Percentiles rank a stretch among this genome's conserved stretches.
These are phyloP conservation scores for Brachyalestes nurse DNA, from an alignment of 2,797 vertebrate species.

Conservation along the genomic window DNA sequence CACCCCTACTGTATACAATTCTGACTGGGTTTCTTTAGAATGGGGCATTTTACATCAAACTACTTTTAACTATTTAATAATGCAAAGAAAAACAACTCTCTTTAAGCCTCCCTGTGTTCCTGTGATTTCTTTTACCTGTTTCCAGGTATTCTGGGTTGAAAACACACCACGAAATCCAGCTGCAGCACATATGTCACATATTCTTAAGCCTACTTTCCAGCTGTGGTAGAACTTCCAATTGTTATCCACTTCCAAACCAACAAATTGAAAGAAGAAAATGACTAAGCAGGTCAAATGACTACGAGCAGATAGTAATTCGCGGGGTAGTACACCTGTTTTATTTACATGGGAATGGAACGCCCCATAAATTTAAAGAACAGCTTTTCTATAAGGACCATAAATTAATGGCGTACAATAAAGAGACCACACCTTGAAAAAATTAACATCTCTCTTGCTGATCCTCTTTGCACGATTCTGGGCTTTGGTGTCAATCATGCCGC, in stretches of 20 bases:
- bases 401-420: neutral
- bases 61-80: no score
- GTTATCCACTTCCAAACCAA: neutral
- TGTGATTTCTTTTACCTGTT: neutral
- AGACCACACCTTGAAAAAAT: neutral
- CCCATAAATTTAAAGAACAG: neutral
- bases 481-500: neutral
- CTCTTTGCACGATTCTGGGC: neutral
- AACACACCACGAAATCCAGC: neutral
- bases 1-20: neutral
- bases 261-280: neutral
- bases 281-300: neutral
- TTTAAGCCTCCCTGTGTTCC: no score
- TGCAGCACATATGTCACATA: neutral
- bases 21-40: no score
- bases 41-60: neutral
- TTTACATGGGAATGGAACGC: neutral
- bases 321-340: neutral
- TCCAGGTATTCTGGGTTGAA: neutral
- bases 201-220: neutral
- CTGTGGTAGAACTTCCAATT: neutral
- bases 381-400: neutral
- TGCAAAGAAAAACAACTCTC: no score
- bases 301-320: neutral
- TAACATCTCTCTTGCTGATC: neutral